A percentile compares a stretch with the other conserved stretches of the same genome.
Conservation (phyloP, 2,113 vertebrate species). For the Ictalurus punctatus region DNA sequence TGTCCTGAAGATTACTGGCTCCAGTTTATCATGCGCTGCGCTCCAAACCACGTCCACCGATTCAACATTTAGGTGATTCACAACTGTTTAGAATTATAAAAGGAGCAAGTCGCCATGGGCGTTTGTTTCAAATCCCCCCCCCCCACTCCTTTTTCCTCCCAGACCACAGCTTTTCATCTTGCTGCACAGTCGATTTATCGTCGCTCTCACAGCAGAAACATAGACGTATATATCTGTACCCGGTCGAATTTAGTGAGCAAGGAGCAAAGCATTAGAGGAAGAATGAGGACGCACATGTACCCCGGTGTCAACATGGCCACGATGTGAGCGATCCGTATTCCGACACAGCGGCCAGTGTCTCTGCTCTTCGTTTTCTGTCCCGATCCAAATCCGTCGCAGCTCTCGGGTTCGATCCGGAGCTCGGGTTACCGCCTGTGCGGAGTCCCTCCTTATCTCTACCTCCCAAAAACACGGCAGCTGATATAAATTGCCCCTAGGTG, state of each 20-base stretch:
- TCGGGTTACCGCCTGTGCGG: no score
- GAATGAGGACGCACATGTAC: not conserved
- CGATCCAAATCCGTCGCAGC: not conserved
- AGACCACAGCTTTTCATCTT: slow-evolving; percentile 14
- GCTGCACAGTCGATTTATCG: not conserved
- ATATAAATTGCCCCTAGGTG: not conserved
- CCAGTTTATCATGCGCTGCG: not conserved
- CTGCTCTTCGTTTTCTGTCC: not conserved
- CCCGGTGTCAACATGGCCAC: not conserved
- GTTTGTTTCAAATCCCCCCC: not conserved
- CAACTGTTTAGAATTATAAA: slow-evolving; percentile 26
- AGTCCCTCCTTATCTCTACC: not conserved
- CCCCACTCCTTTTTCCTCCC: not conserved
- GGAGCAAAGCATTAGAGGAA: not conserved
- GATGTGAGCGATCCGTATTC: not conserved
- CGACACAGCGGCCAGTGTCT: no score
- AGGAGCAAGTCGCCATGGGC: slow-evolving; percentile 9
- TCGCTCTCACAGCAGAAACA: slow-evolving; percentile 1
- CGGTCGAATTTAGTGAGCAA: not conserved
- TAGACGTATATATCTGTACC: not conserved
- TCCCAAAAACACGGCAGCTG: not conserved
- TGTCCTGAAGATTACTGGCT: slow-evolving; percentile 40
- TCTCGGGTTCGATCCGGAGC: not conserved
- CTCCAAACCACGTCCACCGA: slow-evolving; percentile 33
- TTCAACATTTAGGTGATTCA: slow-evolving; percentile 32